Evolutionary conservation across 1,140 invertebrate genomes (phyloP).

Genomic region (Drosophila chauvacae): DNA sequence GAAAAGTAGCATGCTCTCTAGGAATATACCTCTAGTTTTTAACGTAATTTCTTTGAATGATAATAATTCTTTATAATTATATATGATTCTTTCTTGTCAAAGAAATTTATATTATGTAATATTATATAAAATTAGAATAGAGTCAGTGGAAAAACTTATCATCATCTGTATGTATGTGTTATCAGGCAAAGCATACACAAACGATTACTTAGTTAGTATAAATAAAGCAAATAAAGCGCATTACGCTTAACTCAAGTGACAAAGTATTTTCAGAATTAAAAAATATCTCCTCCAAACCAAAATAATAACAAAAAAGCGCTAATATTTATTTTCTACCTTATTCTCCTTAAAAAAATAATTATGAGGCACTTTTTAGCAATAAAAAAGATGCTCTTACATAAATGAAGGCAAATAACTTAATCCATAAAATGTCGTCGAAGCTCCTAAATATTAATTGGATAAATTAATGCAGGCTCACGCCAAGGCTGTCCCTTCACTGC

Average conservation of each 20-base stretch:
- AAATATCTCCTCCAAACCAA: neutral
- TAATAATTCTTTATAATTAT: too few species aligned
- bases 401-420: slow-evolving; percentile 36
- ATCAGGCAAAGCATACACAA: neutral
- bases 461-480: slow-evolving; percentile 66
- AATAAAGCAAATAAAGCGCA: neutral
- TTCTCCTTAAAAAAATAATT: neutral
- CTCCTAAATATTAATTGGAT: slow-evolving; percentile 49
- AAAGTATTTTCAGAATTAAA: neutral
- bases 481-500: neutral
- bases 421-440: slow-evolving; percentile 38
- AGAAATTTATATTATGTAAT: neutral
- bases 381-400: slow-evolving; percentile 1
- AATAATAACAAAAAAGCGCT: neutral
- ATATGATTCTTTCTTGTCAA: neutral
- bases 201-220: neutral
- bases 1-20: too few species aligned
- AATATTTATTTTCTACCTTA: slow-evolving; percentile 8
- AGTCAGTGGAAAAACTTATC: too few species aligned
- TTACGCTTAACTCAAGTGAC: neutral
- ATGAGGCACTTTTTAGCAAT: neutral
- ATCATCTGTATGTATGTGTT: neutral
- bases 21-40: neutral
- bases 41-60: too few species aligned
- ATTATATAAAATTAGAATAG: too few species aligned